These are phyloP conservation scores for Coptotermes formosanus DNA, from an alignment of 1,140 invertebrate species.

Conservation along the genomic window DNA sequence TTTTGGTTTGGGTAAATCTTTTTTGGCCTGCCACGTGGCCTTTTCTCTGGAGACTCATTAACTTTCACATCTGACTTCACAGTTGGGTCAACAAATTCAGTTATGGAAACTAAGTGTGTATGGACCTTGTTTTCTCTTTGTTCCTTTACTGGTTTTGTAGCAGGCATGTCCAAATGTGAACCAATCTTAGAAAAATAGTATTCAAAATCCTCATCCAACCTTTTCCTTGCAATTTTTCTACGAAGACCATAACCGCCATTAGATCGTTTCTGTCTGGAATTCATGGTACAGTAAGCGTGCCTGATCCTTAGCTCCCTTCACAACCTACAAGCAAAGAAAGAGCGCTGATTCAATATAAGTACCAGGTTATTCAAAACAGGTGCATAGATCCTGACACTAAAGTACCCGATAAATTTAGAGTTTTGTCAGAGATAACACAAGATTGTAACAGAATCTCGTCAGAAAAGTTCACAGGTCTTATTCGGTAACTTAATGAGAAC, in stretches of 20 bases:
- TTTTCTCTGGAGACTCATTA: conserved; percentile 23
- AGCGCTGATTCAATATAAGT: conserved; percentile 33
- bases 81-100: conserved; percentile 11
- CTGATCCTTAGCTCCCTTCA: conserved; percentile 24
- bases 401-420: not conserved
- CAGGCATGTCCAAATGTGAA: conserved; percentile 13
- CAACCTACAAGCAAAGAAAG: conserved; percentile 31
- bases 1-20: conserved; percentile 20
- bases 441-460: no score
- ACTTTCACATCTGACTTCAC: not conserved
- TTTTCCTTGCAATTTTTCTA: conserved; percentile 33
- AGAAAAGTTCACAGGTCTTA: no score
- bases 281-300: conserved; percentile 26
- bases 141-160: conserved; percentile 26
- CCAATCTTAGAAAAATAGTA: conserved; percentile 35
- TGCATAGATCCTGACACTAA: not conserved
- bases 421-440: no score
- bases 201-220: conserved; percentile 35
- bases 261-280: conserved; percentile 34
- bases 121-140: not conserved
- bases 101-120: not conserved
- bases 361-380: not conserved
- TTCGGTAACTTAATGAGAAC: no score
- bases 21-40: conserved; percentile 26
- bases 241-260: conserved; percentile 35